phyloP scores from a whole-genome alignment of 2,113 vertebrate species.

The Platysternon megacephalum region DNA sequence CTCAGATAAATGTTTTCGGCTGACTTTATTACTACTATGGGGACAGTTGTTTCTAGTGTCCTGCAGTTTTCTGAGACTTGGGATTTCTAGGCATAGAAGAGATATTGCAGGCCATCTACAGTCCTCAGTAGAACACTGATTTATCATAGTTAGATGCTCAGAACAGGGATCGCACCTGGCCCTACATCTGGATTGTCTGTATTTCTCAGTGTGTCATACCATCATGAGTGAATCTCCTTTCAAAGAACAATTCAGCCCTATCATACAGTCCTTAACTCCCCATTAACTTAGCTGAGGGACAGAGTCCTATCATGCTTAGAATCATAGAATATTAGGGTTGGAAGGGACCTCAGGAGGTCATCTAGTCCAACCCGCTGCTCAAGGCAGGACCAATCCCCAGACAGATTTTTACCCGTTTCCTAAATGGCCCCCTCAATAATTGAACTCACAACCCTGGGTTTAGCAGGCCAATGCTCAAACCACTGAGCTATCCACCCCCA shows the following conservation, averaged over 20 bases:
- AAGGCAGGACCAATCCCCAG: no score
- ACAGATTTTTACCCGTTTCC: no score
- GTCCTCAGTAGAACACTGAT: background rate
- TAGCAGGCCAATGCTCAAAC: no score
- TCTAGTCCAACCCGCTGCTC: no score
- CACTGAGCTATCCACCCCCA: no score
- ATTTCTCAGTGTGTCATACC: background rate
- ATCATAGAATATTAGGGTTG: no score
- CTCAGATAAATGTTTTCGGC: background rate
- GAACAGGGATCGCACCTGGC: background rate
- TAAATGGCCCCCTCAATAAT: no score
- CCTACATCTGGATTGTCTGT: background rate
- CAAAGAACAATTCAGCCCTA: background rate
- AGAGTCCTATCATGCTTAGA: background rate
- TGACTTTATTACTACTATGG: fast-evolving
- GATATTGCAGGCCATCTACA: background rate
- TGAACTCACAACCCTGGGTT: no score
- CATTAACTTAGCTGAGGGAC: background rate
- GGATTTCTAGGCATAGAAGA: background rate
- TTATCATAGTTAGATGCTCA: background rate
- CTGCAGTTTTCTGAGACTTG: background rate
- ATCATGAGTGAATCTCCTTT: background rate
- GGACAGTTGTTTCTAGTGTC: background rate
- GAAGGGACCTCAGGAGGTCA: no score
- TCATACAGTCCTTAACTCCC: background rate